Base-by-base conservation (phyloP, 2,113 vertebrate species). In the Oryzias curvinotus region DNA sequence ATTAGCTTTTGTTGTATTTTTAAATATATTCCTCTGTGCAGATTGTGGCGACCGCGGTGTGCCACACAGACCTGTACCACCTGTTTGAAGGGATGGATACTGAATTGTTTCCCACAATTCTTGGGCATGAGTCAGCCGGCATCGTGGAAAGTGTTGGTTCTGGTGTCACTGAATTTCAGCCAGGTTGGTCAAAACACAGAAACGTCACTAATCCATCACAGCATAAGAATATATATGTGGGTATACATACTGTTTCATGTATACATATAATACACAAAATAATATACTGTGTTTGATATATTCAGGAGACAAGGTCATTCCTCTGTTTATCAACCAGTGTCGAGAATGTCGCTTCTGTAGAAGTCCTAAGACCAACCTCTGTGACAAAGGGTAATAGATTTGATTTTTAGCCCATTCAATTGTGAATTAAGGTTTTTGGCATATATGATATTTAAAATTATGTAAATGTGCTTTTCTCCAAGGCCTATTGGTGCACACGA, bases 231-330 rank as follows among this genome's bases (percentile, higher is more conserved):
- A 36, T 12, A 36, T 2, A 36, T 12, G 2, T 10, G 7, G 30
- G 8, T 3, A 36, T 0, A 12, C 10, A 36, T 36, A 36, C 3
- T 36, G 8, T 8, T 12, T 2, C 10, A 10, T 36, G 8, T 10
- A 10, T 10, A 10, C 30, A 36, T 12, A 36, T 10, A 36, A 8
- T 36, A 3, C 21, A 23, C 12, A 36, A 36, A 10, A 36, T 36
- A 36, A 36, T 10, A 36, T 36, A 12, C 0, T 10, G 8, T 36
- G 30, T 36, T 36, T 8, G 30, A 36, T 36, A 36, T 36, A 36
- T 36, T 1, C 69, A 95, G 94, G 94, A 45, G 94, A 96, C 84
- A 94, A 91, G 64, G 94, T 96, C 23, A 94, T 96, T 44, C 94
- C 93, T 2, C 50, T 94, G 23, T 91, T 91, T 62, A 3, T 92